A percentile compares a stretch with the other conserved stretches of the same genome.
Evolutionary conservation across 2,113 vertebrate genomes (phyloP).

Genomic region (Dasyurus viverrinus): DNA sequence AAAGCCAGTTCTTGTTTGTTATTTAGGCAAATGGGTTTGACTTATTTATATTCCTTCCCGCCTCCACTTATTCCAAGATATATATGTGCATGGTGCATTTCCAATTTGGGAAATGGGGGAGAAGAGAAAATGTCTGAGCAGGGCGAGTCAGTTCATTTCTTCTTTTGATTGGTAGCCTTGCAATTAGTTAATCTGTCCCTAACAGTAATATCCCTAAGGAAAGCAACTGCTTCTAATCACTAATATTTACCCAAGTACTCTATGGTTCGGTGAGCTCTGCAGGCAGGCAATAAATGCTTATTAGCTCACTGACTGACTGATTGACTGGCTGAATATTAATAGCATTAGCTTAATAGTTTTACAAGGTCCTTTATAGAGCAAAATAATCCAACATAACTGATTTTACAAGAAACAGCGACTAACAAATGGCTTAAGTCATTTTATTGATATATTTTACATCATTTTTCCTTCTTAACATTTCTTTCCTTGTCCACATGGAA

Average conservation of each 20-base stretch:
- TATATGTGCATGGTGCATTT: background rate
- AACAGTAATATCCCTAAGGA: background rate
- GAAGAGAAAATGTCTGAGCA: background rate
- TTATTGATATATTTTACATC: background rate
- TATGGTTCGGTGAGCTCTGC: background rate
- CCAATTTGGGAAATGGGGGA: background rate
- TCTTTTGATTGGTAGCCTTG: background rate
- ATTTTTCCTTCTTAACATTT: background rate
- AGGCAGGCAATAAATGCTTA: constrained; percentile 10
- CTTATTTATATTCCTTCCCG: background rate
- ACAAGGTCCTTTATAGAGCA: background rate
- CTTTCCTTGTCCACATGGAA: background rate
- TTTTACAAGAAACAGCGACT: background rate
- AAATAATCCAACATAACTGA: constrained; percentile 23
- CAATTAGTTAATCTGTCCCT: background rate
- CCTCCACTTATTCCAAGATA: background rate
- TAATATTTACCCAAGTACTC: background rate
- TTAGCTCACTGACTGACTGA: constrained; percentile 19
- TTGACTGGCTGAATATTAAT: background rate
- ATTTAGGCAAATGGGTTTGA: background rate
- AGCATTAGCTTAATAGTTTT: background rate
- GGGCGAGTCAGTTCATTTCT: background rate
- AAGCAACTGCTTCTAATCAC: background rate
- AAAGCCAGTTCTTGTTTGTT: background rate
- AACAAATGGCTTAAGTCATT: constrained; percentile 5